Percentiles rank a stretch among this genome's conserved stretches.
Evolutionary conservation across 2,113 vertebrate genomes (phyloP).

Genomic region (Mus musculus): DNA sequence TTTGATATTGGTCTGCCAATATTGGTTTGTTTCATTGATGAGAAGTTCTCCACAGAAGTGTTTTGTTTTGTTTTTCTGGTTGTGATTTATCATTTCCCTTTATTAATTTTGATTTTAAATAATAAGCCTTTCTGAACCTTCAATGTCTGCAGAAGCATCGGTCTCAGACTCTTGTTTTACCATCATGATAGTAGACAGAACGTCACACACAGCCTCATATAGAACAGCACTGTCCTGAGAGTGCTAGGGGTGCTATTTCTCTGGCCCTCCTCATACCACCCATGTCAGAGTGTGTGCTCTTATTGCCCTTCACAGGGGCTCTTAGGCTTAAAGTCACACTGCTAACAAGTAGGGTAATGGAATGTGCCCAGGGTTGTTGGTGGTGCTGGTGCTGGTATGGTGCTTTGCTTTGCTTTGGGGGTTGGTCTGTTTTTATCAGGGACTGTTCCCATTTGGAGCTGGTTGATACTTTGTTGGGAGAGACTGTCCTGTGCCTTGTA

Average conservation of each 20-base stretch:
- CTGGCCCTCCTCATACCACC: background rate
- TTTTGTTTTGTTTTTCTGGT: background rate
- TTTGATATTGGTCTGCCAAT: background rate
- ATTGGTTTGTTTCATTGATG: slow-evolving; percentile 51
- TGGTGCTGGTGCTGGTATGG: too few relatives aligned
- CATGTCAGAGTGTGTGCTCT: background rate
- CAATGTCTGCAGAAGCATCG: slow-evolving; percentile 18
- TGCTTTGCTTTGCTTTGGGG: background rate
- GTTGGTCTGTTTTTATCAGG: background rate
- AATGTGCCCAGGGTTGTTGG: background rate
- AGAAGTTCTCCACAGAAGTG: slow-evolving; percentile 25
- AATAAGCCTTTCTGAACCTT: slow-evolving; percentile 17
- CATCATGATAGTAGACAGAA: background rate
- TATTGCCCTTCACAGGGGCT: background rate
- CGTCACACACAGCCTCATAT: background rate
- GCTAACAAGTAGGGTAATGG: background rate
- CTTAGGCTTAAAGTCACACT: slow-evolving; percentile 11
- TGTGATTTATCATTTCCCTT: slow-evolving; percentile 40
- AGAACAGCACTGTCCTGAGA: background rate
- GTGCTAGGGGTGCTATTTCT: background rate
- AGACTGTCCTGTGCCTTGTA: background rate
- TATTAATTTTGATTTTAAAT: slow-evolving; percentile 49
- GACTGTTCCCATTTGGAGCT: slow-evolving; percentile 21
- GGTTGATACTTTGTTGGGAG: background rate
- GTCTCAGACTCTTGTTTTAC: slow-evolving; percentile 10